Base-by-base conservation (phyloP, 2,888 invertebrate genomes). In the Chymomyza caudatula region DNA sequence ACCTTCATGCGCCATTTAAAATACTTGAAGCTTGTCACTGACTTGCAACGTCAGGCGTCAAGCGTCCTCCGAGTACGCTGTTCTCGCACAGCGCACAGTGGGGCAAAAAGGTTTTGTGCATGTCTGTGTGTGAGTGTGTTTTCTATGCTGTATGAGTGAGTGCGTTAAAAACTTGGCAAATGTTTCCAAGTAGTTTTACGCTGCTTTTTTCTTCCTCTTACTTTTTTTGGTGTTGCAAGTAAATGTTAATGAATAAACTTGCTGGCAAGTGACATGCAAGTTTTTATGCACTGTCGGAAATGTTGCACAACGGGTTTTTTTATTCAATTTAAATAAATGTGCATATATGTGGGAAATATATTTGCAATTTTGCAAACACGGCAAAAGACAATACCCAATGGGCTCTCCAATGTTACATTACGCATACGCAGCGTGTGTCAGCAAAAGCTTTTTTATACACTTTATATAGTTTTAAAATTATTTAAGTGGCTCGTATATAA, bases 161-260 rank as follows among this genome's bases (percentile, higher is more conserved):
- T 17, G 17, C 13, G 47, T 37, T 37, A 17, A 44, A 47, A 47
- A 20, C 51, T 17, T 20, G 20, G 19, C 51, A 20, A 37, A 20
- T 51, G 17, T 20, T 51, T 20, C 20, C 6, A 17, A 51, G 51
- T 20, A 51, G 51, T 51, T 83, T 83, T 79, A 83, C 80, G 11
- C 5, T 6, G 25, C 6, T 0, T 25, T 1, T 23, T 1, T 11
- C 11, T 11, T 37, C n/a, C n/a, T n/a, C n/a, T n/a, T n/a, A n/a
- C n/a, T 11, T 11, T 37, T 37, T 37, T 11, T 37, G 29, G 29
- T 11, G 29, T 37, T 37, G 29, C 29, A 85, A 80, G 80, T 85
- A 77, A 73, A 75, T 75, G 84, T 85, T 85, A 85, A 85, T 80
- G 85, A 80, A 84, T 58, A 78, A 37, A 58, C 67, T 77, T 67